Base-by-base conservation (phyloP, 2,888 invertebrate genomes). In the Macrophya annulata region DNA sequence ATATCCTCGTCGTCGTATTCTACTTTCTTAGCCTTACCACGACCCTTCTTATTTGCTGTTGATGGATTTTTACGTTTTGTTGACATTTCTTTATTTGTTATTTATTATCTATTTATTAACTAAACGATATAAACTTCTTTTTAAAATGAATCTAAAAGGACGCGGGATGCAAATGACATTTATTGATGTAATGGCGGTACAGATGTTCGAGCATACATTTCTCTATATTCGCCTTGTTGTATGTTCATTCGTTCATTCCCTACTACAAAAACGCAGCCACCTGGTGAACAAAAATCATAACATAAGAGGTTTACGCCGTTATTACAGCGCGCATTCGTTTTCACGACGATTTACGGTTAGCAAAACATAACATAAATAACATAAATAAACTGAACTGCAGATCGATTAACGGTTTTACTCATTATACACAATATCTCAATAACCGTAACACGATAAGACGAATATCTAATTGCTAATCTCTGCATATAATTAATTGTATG, bases 1-100 rank as follows among this genome's bases (percentile, higher is more conserved):
- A 93, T 93, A 87, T 93, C 93, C 86, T 92, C 93, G 43, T 93
- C 93, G 87, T 93, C 93, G 87, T 93, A 93, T 82, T 93, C 93
- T 59, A 92, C 92, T 88, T 92, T 93, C 77, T 90, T 90, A 48
- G 90, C 87, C 88, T 93, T 93, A 68, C 88, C 88, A 62, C 91
- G 92, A 43, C 89, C 89, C 86, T 93, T 93, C 87, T 92, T 93
- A n/a, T 43, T 45, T 51, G 59, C 85, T 25, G 83, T 88, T 17
- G 89, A 77, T 48, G 89, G 84, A 86, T 86, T 89, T 90, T 93
- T 93, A 74, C 93, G 90, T 84, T 93, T 93, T 43, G 89, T 86
- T 86, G 93, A 93, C 91, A 92, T 92, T 37, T 55, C 59, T 37
- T 31, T 85, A 68, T 62, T 71, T 37, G 25, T 76, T 62, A 84